Conservation (phyloP, 2,888 invertebrate genomes). For the Unio pictorum region DNA sequence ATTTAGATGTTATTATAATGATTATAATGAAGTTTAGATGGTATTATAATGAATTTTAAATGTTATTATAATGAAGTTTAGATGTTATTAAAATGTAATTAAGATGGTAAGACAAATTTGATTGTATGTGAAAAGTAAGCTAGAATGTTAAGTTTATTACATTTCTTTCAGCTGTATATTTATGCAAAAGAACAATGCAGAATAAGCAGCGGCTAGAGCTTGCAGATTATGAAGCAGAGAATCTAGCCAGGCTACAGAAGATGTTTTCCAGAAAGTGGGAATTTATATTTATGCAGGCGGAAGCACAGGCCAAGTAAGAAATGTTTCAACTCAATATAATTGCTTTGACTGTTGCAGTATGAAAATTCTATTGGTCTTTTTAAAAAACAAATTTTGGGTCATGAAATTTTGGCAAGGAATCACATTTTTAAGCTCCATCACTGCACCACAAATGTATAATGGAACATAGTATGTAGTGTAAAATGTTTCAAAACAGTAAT, state of each 20-base stretch:
- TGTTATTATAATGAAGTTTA: no score
- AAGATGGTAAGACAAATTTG: no score
- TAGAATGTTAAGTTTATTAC: background rate
- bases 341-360: background rate
- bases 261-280: constrained; percentile 99
- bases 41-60: no score
- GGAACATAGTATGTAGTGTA: no score
- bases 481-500: no score
- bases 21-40: no score
- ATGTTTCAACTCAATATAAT: background rate
- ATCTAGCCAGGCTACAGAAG: constrained; percentile 95
- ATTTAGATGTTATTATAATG: no score
- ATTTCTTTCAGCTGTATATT: constrained; percentile 87
- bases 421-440: no score
- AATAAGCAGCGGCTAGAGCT: constrained; percentile 97
- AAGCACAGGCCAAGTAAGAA: constrained; percentile 84
- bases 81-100: no score
- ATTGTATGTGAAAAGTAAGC: no score
- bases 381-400: background rate
- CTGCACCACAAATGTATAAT: no score
- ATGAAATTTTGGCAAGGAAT: no score
- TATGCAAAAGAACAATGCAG: constrained; percentile 99
- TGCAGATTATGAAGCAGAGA: constrained; percentile 99
- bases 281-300: constrained; percentile 99
- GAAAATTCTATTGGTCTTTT: background rate